Evolutionary conservation across 1,140 invertebrate species (phyloP), one percentile per base, ranked within the genome.

Genomic region (Drosophila tristis): DNA sequence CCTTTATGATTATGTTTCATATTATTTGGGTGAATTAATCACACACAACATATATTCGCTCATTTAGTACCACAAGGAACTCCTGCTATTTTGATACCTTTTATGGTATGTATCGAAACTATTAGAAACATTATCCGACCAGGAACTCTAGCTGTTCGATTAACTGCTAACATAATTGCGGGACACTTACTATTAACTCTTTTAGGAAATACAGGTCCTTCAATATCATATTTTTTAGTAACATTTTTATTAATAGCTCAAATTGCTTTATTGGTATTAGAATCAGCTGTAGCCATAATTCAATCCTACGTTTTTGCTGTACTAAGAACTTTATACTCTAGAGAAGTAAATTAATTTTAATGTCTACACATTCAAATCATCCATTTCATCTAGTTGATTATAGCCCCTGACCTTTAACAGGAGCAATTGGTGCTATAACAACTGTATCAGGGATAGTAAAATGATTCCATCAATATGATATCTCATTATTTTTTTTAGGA

Each of bases 41-140:
- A 94, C 85, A 89, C 81, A 43, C 90, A 93, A 75, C 77, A 93
- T 89, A 94, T 94, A 93, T 94, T 95, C 84, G 90, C 91, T 50
- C 95, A 95, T 90, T 91, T 95, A 92, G 92, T 95, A 16, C 94
- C 95, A 11, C 80, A 93, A 92, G 93, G 93, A 76, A 95, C 94
- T 0, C 95, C 94, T 5, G 65, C 76, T 5, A 63, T 92, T 75
- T 76, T 94, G 78, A 93, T 94, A 90, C 93, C 93, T 81, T 94
- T 93, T 89, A 93, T 93, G 92, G 93, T 94, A 42, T 75, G 93
- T 78, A 94, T 94, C 93, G 93, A 94, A 94, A 92, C 92, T 55
- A 94, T 94, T 92, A 94, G 93, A 6, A 29, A 29, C 65, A 26
- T 85, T 94, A 20, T 20, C 1, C 20, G 20, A 20, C 20, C 20